Base-by-base conservation (phyloP, 2,797 vertebrate genomes). In the Stomatorhinus walkeri region DNA sequence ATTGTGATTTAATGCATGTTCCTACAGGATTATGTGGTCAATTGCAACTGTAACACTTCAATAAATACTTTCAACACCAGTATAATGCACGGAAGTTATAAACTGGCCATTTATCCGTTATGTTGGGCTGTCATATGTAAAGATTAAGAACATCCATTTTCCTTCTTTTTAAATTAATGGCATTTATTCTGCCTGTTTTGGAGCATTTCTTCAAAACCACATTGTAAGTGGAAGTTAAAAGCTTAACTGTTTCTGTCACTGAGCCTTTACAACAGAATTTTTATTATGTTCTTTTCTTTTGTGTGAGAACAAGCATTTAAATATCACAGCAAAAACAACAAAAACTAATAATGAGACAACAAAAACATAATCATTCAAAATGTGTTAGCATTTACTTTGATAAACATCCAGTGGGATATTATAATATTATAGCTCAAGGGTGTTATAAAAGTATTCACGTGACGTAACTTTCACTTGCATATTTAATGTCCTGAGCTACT, bases 341-440 rank as follows among this genome's bases (percentile, higher is more conserved):
- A 79, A 79, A 79, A 79, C 28, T 79, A 79, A 79, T 79, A 79
- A 46, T 79, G 72, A 79, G 14, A 79, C 72, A 43, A 79, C 72
- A 79, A 19, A 79, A 79, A 72, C 28, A 72, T 72, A 79, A 79
- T 79, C 46, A 79, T 79, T 79, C 40, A 79, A 43, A 79, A 79
- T 79, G 72, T 79, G 36, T 79, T 46, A 79, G 19, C 36, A 1
- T 79, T 79, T 79, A 79, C 40, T 79, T 79, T 43, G 36, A 79
- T 79, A 79, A 79, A 79, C 72, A 79, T 46, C 72, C 72, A 79
- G 36, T 79, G 72, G 72, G 72, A 79, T 43, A 79, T 79, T 79
- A 43, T 79, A 79, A 79, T 79, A 79, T 79, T 79, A 79, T 79
- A 79, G 72, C 72, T 46, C 72, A 79, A 79, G 72, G 72, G 36